Percentiles rank a stretch among this genome's conserved stretches.
Conservation (phyloP, 2,797 vertebrate genomes). For the Tokudaia muenninki region DNA sequence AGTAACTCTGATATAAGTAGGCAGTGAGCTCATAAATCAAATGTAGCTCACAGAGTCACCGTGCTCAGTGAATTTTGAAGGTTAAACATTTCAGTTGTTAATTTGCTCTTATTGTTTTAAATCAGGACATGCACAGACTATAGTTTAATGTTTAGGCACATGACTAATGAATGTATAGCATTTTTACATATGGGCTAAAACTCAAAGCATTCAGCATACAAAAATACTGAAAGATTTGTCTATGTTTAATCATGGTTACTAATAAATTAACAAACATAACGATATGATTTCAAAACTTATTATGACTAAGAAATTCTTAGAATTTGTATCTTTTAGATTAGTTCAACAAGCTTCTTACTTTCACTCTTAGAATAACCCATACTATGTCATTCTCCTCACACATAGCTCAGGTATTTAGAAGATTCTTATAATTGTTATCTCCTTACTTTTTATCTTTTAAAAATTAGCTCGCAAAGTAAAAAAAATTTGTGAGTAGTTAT, state of each 20-base stretch:
- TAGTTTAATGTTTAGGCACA: conserved; percentile 56
- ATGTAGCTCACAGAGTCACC: conserved; percentile 69
- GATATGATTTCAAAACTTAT: conserved; percentile 78
- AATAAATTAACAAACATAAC: conserved; percentile 77
- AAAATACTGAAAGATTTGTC: conserved; percentile 69
- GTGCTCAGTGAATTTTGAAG: conserved; percentile 77
- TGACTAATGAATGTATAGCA: background rate
- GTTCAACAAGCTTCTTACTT: conserved; percentile 53
- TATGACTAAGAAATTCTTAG: conserved; percentile 11
- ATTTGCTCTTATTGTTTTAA: conserved; percentile 81
- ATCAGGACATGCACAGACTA: conserved; percentile 71
- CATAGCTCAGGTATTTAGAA: conserved; percentile 49
- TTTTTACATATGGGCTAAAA: conserved; percentile 60
- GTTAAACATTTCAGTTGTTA: conserved; percentile 79
- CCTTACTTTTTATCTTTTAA: background rate
- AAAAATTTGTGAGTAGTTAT: background rate
- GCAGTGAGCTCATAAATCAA: conserved; percentile 80
- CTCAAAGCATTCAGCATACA: conserved; percentile 65
- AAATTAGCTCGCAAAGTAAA: background rate
- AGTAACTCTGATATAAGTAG: conserved; percentile 67
- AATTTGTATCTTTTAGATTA: background rate
- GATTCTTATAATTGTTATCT: background rate
- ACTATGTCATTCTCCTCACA: conserved; percentile 71
- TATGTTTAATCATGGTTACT: conserved; percentile 65
- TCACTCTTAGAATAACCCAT: conserved; percentile 75